A percentile compares a stretch with the other conserved stretches of the same genome.
phyloP scores from a whole-genome alignment of 2,113 vertebrate species.

The Corythaixoides concolor region DNA sequence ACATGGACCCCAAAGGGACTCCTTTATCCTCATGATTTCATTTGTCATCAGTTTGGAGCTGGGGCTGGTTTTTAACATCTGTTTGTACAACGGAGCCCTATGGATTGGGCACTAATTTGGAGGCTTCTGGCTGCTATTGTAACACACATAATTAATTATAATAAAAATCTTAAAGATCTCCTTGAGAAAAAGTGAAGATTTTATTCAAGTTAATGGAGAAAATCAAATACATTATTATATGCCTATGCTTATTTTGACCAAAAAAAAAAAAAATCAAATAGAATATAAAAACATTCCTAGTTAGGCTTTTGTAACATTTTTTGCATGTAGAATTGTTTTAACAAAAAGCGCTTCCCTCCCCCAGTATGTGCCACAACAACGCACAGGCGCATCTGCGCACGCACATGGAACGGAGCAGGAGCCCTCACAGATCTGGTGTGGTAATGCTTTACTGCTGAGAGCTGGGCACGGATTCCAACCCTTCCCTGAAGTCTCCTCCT shows the following conservation, averaged over 20 bases:
- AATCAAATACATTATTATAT: neutral
- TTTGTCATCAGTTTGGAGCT: neutral
- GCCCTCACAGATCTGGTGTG: neutral
- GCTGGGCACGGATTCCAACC: neutral
- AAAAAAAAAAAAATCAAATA: neutral
- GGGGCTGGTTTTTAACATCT: neutral
- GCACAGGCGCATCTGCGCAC: neutral
- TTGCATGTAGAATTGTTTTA: neutral
- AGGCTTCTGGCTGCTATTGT: constrained; percentile 42
- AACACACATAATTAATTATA: constrained; percentile 2
- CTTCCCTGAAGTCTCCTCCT: neutral
- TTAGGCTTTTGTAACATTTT: neutral
- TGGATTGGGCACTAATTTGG: neutral
- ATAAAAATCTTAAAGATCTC: constrained; percentile 25
- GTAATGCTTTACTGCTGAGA: neutral
- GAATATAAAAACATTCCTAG: neutral
- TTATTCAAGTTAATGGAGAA: neutral
- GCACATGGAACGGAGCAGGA: neutral
- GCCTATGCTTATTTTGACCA: neutral
- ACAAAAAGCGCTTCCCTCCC: neutral
- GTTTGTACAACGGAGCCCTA: neutral
- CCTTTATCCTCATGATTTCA: neutral
- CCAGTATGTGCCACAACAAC: neutral
- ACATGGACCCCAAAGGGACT: neutral
- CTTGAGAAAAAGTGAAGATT: neutral